Evolutionary conservation across 2,888 invertebrate species (phyloP).

Genomic region (Andricus quercusramuli): DNA sequence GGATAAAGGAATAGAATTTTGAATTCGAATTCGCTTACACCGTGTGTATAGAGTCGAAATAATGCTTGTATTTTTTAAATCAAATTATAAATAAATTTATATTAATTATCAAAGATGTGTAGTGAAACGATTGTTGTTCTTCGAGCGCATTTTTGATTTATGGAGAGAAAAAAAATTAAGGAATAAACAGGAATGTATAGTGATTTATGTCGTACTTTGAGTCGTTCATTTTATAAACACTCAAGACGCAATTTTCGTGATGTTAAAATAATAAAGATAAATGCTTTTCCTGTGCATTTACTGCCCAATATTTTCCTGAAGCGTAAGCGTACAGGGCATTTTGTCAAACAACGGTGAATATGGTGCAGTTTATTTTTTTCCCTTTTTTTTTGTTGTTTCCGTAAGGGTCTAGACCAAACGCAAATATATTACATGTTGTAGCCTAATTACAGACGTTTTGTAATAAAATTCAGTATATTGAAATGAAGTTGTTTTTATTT

Average conservation of each 20-base stretch:
- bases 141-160: background rate
- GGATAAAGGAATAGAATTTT: background rate
- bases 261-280: background rate
- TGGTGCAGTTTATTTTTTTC: conserved; percentile 71
- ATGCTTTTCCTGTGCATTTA: conserved; percentile 46
- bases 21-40: conserved; percentile 1
- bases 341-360: conserved; percentile 65
- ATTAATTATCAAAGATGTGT: background rate
- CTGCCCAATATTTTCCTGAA: conserved; percentile 59
- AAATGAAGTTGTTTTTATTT: conserved; percentile 58
- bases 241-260: background rate
- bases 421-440: conserved; percentile 78
- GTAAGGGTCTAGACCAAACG: conserved; percentile 77
- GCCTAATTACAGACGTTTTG: conserved; percentile 77
- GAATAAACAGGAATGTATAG: conserved; percentile 9
- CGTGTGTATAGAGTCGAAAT: background rate
- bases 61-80: background rate
- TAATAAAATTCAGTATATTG: conserved; percentile 78
- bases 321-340: conserved; percentile 63
- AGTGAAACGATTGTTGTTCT: too few species aligned
- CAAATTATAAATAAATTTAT: background rate
- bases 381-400: conserved; percentile 65
- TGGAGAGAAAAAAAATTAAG: conserved; percentile 18
- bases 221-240: conserved; percentile 10
- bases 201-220: conserved; percentile 17